These are phyloP conservation scores for Falco novaeseelandiae DNA, from an alignment of 2,797 vertebrate genomes.

Conservation along the genomic window DNA sequence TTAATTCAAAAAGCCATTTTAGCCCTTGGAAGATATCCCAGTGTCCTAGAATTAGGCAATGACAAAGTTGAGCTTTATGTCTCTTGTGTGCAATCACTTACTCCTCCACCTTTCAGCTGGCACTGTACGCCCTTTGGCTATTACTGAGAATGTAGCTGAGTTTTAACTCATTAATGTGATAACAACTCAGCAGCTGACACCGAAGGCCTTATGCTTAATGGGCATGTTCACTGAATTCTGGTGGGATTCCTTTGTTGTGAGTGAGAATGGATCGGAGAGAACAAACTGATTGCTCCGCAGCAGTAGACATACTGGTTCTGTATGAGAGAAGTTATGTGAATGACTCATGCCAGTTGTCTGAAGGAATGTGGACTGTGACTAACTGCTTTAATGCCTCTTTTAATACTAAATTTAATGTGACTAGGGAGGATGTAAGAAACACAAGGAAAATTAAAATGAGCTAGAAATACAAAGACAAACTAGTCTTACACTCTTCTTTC, in stretches of 20 bases:
- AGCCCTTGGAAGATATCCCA: conserved; percentile 40
- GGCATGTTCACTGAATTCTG: neutral
- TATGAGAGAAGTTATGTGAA: neutral
- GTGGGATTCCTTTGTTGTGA: conserved; percentile 25
- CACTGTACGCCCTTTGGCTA: conserved; percentile 11
- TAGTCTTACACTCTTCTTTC: neutral
- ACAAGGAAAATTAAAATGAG: neutral
- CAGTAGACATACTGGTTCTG: neutral
- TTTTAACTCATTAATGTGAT: conserved; percentile 61
- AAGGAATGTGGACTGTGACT: neutral
- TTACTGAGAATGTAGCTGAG: conserved; percentile 13
- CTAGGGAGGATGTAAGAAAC: neutral
- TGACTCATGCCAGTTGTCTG: neutral
- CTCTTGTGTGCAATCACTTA: conserved; percentile 35
- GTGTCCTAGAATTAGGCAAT: conserved; percentile 45
- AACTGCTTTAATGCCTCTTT: neutral
- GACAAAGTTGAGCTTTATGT: conserved; percentile 46
- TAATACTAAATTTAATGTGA: neutral
- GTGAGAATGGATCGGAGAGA: conserved; percentile 9
- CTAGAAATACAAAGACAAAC: neutral
- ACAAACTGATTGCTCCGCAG: conserved; percentile 22
- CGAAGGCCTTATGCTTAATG: neutral
- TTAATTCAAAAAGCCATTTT: conserved; percentile 51
- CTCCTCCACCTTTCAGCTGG: conserved; percentile 39
- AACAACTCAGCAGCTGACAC: conserved; percentile 30